phyloP scores from a whole-genome alignment of 2,888 invertebrate genomes.

The Nomada flava region DNA sequence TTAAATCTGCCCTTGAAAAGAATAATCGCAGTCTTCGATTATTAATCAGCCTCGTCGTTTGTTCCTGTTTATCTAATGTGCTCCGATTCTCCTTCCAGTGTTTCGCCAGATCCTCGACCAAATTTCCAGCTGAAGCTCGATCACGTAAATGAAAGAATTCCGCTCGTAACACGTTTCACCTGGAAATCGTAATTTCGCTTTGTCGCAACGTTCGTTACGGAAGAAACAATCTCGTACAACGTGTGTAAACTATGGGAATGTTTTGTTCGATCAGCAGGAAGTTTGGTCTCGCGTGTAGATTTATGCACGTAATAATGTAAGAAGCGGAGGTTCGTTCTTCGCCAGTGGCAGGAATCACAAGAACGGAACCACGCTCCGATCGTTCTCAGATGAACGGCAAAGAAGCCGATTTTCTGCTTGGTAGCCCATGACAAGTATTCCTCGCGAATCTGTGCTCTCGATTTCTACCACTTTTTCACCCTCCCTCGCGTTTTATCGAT shows the following conservation, averaged over 20 bases:
- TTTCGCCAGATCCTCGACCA: background rate
- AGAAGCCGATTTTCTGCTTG: slow-evolving; percentile 42
- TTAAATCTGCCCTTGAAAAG: too few species aligned
- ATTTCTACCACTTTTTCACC: too few species aligned
- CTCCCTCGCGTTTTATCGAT: background rate
- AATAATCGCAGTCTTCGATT: too few species aligned
- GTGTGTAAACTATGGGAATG: too few species aligned
- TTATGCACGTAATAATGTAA: too few species aligned
- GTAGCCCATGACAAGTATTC: slow-evolving; percentile 25
- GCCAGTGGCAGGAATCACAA: background rate
- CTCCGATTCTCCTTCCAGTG: too few species aligned
- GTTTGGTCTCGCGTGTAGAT: background rate
- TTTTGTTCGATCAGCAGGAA: background rate
- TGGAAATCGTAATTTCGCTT: background rate
- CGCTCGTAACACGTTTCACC: background rate
- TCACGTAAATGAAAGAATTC: background rate
- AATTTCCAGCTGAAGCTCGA: background rate
- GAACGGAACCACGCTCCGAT: slow-evolving; percentile 22
- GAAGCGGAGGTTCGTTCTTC: background rate
- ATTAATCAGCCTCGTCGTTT: too few species aligned
- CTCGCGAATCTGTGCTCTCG: background rate
- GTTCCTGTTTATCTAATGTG: too few species aligned
- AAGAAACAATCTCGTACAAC: background rate
- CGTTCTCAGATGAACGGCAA: background rate
- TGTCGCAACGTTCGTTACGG: background rate